Percentiles rank a stretch among this genome's conserved stretches.
phyloP scores from a whole-genome alignment of 1,140 invertebrate species.

The Mercenaria mercenaria region DNA sequence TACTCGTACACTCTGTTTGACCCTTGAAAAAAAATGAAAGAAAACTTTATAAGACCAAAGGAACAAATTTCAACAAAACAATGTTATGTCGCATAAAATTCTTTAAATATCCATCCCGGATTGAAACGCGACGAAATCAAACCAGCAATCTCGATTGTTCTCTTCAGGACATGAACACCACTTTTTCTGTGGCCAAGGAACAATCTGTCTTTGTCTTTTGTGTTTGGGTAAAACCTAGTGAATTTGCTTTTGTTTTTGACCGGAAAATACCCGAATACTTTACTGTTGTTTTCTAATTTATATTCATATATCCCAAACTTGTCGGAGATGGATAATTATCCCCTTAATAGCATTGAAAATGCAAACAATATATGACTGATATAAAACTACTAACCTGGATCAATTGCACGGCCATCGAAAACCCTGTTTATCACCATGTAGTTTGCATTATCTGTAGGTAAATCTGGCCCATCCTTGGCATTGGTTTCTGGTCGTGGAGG shows the following conservation, averaged over 20 bases:
- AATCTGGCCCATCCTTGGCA: neutral
- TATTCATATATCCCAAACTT: too few relatives aligned
- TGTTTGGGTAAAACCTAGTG: too few relatives aligned
- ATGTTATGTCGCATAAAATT: neutral
- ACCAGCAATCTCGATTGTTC: too few relatives aligned
- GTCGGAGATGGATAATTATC: too few relatives aligned
- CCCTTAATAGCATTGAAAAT: neutral
- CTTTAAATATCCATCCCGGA: neutral
- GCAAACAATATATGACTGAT: neutral
- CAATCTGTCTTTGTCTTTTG: too few relatives aligned
- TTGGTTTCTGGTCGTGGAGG: neutral
- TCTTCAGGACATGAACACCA: too few relatives aligned
- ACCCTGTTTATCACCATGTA: slow-evolving; percentile 69
- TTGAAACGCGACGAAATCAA: too few relatives aligned
- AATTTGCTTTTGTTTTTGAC: too few relatives aligned
- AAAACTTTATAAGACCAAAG: neutral
- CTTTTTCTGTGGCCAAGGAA: too few relatives aligned
- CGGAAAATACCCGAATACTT: too few relatives aligned
- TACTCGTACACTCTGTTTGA: slow-evolving; percentile 75
- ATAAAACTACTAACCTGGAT: slow-evolving; percentile 66
- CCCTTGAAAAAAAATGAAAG: slow-evolving; percentile 63
- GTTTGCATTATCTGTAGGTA: slow-evolving; percentile 6
- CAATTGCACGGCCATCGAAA: slow-evolving; percentile 76
- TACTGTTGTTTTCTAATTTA: too few relatives aligned
- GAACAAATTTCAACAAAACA: neutral